Evolutionary conservation across 2,888 invertebrate genomes (phyloP).

Genomic region (Euclidia mi): DNA sequence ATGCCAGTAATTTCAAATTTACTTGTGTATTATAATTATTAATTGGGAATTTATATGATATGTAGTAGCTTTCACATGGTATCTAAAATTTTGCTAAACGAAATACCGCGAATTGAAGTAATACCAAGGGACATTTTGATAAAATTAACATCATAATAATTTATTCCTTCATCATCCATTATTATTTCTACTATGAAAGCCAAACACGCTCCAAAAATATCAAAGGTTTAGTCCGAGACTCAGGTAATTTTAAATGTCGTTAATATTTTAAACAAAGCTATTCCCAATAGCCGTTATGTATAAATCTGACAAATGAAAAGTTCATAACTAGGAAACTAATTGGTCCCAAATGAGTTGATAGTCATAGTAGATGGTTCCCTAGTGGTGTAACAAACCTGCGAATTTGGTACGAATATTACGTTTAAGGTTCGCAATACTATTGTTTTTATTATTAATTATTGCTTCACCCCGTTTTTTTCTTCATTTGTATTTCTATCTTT

Average conservation of each 20-base stretch:
- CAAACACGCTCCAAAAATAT: neutral
- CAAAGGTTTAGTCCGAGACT: constrained; percentile 24
- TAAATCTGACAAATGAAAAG: constrained; percentile 76
- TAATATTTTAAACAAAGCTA: constrained; percentile 55
- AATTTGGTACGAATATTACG: constrained; percentile 43
- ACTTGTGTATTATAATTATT: too few relatives aligned
- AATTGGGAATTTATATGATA: too few relatives aligned
- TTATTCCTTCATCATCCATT: too few relatives aligned
- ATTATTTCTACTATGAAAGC: neutral
- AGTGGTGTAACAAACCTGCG: constrained; percentile 55
- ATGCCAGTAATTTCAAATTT: too few relatives aligned
- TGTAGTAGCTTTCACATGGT: too few relatives aligned
- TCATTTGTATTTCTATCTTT: too few relatives aligned
- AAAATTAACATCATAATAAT: too few relatives aligned
- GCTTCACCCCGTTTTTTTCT: too few relatives aligned
- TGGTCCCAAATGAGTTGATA: constrained; percentile 74
- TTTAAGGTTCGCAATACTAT: constrained; percentile 27
- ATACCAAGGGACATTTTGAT: too few relatives aligned
- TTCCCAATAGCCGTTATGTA: constrained; percentile 58
- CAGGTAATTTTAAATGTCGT: constrained; percentile 48
- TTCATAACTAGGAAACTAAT: constrained; percentile 82
- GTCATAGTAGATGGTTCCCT: constrained; percentile 71
- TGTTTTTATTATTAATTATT: too few relatives aligned
- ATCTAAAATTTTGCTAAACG: too few relatives aligned
- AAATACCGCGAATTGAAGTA: too few relatives aligned